Evolutionary conservation across 2,113 vertebrate genomes (phyloP).

Genomic region (Syngnathoides biaculeatus): DNA sequence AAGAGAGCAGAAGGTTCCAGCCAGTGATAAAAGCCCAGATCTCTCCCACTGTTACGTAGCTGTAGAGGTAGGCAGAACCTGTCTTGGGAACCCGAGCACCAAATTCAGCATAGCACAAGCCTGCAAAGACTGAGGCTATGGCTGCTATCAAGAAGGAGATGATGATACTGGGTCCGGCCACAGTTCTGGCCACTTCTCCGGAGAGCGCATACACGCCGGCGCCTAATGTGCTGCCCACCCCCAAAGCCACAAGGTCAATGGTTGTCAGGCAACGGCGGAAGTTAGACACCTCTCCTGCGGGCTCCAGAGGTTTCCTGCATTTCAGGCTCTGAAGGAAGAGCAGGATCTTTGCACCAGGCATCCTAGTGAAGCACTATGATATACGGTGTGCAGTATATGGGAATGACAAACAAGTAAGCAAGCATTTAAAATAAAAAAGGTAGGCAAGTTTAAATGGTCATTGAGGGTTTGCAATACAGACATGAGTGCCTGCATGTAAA

Average conservation of each 20-base stretch:
- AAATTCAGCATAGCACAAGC: constrained; percentile 81
- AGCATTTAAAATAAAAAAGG: not conserved
- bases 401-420: not conserved
- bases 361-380: constrained; percentile 40
- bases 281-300: constrained; percentile 60
- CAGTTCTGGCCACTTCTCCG: constrained; percentile 79
- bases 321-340: constrained; percentile 62
- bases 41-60: constrained; percentile 81
- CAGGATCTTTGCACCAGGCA: constrained; percentile 42
- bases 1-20: constrained; percentile 85
- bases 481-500: not conserved
- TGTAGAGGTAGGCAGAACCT: constrained; percentile 84
- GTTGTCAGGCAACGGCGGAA: constrained; percentile 77
- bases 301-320: constrained; percentile 71
- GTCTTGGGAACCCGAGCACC: constrained; percentile 80
- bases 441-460: not conserved
- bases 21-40: constrained; percentile 82
- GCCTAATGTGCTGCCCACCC: constrained; percentile 82
- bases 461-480: not conserved
- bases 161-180: constrained; percentile 78
- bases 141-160: constrained; percentile 84
- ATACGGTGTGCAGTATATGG: not conserved
- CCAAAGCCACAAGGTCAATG: constrained; percentile 77
- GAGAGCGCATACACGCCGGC: constrained; percentile 82
- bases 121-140: constrained; percentile 76